These are phyloP conservation scores for Sesamia inferens DNA, from an alignment of 2,888 invertebrate species.

Conservation along the genomic window DNA sequence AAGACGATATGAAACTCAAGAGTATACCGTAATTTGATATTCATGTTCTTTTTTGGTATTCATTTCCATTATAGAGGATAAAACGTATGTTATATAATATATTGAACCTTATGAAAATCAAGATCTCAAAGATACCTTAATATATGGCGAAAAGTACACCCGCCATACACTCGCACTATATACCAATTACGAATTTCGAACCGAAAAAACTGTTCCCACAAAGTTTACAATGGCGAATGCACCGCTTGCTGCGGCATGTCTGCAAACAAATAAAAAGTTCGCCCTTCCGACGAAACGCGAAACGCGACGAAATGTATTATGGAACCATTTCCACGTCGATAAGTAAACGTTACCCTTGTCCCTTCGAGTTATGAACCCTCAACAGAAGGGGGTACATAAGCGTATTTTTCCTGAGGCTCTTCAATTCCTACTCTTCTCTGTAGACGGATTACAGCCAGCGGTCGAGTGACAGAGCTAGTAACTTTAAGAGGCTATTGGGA, in stretches of 20 bases:
- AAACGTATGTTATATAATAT: constrained; percentile 39
- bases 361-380: constrained; percentile 82
- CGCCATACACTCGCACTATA: constrained; percentile 24
- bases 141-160: not conserved
- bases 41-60: constrained; percentile 8
- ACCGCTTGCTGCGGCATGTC: constrained; percentile 67
- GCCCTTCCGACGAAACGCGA: constrained; percentile 72
- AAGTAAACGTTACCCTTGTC: constrained; percentile 87
- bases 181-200: constrained; percentile 55
- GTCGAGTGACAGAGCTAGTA: constrained; percentile 70
- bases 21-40: constrained; percentile 32
- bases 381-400: constrained; percentile 73
- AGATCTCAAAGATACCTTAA: constrained; percentile 9
- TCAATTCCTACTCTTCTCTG: constrained; percentile 60
- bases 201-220: constrained; percentile 66
- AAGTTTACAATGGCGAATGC: constrained; percentile 72
- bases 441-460: constrained; percentile 68
- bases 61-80: constrained; percentile 22
- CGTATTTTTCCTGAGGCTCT: constrained; percentile 74
- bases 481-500: constrained; percentile 74
- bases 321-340: constrained; percentile 85
- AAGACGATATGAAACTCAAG: constrained; percentile 37
- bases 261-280: constrained; percentile 78
- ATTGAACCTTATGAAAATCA: constrained; percentile 25
- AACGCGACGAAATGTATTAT: constrained; percentile 81